phyloP scores from a whole-genome alignment of 1,140 invertebrate species.

The Plectrocnemia conspersa region DNA sequence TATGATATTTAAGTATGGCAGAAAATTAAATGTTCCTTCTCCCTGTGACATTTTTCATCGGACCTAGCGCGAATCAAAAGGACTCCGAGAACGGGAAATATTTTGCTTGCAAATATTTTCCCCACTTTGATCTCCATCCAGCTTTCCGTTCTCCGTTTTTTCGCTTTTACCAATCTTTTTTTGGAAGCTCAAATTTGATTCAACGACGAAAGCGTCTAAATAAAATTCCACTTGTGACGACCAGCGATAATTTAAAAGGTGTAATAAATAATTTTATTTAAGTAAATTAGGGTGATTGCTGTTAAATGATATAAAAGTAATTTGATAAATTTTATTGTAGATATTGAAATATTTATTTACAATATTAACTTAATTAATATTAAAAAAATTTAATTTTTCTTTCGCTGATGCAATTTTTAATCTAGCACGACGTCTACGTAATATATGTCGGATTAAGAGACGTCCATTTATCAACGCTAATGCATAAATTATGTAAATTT shows the following conservation, averaged over 20 bases:
- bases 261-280: no score
- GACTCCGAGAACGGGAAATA: conserved; percentile 1
- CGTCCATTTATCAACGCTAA: no score
- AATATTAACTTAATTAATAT: no score
- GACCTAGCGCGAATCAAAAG: conserved; percentile 5
- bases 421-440: no score
- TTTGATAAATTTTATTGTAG: no score
- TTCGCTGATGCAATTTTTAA: no score
- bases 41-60: conserved; percentile 7
- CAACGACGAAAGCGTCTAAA: not conserved
- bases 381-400: no score
- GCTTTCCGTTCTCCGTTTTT: not conserved
- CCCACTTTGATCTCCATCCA: not conserved
- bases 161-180: not conserved
- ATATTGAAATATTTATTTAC: no score
- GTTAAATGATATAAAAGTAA: no score
- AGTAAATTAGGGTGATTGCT: no score
- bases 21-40: conserved; percentile 19
- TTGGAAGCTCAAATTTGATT: conserved; percentile 9
- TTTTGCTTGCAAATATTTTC: conserved; percentile 10
- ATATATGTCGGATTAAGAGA: no score
- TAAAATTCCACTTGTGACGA: not conserved
- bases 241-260: not conserved
- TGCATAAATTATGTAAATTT: no score
- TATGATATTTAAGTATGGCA: conserved; percentile 16